Base-by-base conservation (phyloP, 2,888 invertebrate genomes). In the Fissipunctia ypsillon region DNA sequence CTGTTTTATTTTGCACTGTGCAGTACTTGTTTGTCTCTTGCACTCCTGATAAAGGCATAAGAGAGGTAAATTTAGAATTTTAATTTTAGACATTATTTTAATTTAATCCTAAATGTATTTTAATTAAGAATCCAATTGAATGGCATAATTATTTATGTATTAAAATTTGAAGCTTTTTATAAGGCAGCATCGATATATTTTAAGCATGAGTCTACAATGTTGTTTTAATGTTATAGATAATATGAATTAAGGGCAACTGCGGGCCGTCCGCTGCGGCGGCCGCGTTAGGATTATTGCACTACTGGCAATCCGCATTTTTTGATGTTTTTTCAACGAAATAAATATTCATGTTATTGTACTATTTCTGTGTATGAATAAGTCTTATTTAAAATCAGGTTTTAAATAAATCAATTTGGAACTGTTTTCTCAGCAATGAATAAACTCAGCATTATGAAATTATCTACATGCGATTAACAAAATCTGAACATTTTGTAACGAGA, bases 291-390 rank as follows among this genome's bases (percentile, higher is more conserved):
- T 91, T 90, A 91, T 92, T 92, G 93, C 93, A 91, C 89, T 87
- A 91, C 92, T 90, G 90, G 91, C 91, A 92, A 93, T 94, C 91
- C 93, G 90, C 90, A 92, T 93, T 96, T 95, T 96, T 95, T 94
- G 95, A 95, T 93, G 92, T 94, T 94, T 96, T 96, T 96, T 96
- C 95, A 95, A 94, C 92, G 95, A 92, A 91, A 93, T 95, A 92
- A 91, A 93, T 95, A 92, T 95, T 94, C 95, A 95, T 92, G 91
- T 92, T 94, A 92, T 94, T 92, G 90, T 93, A 94, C 92, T 94
- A 94, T 94, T 91, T 93, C 93, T 94, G 90, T 93, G 90, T 94
- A 91, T 90, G 90, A 91, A 93, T 94, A 95, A 94, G 93, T 94
- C 92, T 85, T 94, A 94, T 94, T 93, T 94, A 94, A 94, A 96